These are phyloP conservation scores for Mus spicilegus DNA, from an alignment of 2,113 vertebrate genomes.

Conservation along the genomic window DNA sequence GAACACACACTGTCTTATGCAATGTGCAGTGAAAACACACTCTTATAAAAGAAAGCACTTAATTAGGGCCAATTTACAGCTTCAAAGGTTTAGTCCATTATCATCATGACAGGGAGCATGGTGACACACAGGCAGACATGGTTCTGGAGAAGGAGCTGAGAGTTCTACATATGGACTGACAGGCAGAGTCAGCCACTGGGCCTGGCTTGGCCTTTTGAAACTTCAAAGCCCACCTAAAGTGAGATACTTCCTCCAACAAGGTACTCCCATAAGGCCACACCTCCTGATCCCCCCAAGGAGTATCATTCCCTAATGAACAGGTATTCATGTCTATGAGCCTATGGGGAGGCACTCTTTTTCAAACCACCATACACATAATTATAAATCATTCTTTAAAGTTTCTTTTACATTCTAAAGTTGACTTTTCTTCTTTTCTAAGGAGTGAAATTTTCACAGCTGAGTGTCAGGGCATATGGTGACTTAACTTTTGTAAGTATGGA, in stretches of 20 bases:
- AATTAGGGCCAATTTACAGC: background rate
- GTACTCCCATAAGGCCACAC: background rate
- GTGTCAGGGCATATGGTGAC: background rate
- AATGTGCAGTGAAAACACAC: background rate
- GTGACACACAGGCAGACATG: background rate
- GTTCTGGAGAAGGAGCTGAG: background rate
- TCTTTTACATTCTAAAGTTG: constrained; percentile 23
- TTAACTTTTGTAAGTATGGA: background rate
- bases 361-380: background rate
- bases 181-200: background rate
- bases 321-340: background rate
- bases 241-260: background rate
- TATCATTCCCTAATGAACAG: background rate
- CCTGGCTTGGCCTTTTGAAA: background rate
- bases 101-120: background rate
- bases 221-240: background rate
- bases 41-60: background rate
- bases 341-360: background rate
- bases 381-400: background rate
- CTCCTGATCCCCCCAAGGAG: background rate
- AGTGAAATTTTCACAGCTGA: background rate
- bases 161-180: background rate
- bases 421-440: background rate
- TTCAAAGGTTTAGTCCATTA: background rate
- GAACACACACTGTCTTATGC: background rate